These are phyloP conservation scores for Eutolmus rufibarbis DNA, from an alignment of 2,888 invertebrate genomes.

Conservation along the genomic window DNA sequence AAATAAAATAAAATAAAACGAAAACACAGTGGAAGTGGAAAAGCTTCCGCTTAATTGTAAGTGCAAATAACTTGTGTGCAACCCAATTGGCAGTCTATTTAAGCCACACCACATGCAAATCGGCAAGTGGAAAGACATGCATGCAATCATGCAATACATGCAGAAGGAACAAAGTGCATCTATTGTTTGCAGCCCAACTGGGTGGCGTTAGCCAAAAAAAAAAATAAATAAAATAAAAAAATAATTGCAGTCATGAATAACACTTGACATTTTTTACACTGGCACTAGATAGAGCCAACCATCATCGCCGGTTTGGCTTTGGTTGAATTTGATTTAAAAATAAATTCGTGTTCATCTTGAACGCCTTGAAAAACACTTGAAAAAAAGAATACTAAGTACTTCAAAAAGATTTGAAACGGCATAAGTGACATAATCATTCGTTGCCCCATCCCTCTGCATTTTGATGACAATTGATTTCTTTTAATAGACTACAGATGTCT, in stretches of 20 bases:
- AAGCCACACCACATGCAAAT: neutral
- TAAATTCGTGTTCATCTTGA: neutral
- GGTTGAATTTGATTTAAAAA: neutral
- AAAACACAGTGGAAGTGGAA: conserved; percentile 1
- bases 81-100: conserved; percentile 21
- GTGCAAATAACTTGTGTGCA: neutral
- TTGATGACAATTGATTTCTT: neutral
- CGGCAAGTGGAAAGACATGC: neutral
- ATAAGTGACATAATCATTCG: conserved; percentile 2
- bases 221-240: neutral
- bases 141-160: neutral
- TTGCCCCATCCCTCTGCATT: neutral
- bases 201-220: conserved; percentile 14
- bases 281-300: neutral
- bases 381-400: neutral
- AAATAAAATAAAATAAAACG: neutral
- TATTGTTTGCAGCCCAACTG: neutral
- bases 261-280: conserved; percentile 15
- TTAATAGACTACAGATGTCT: neutral
- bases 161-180: neutral
- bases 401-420: neutral
- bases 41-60: conserved; percentile 14
- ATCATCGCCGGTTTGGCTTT: neutral
- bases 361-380: neutral
- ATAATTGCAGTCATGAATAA: conserved; percentile 8